These are phyloP conservation scores for Podarcis cretensis DNA, from an alignment of 2,113 vertebrate species.

Conservation along the genomic window DNA sequence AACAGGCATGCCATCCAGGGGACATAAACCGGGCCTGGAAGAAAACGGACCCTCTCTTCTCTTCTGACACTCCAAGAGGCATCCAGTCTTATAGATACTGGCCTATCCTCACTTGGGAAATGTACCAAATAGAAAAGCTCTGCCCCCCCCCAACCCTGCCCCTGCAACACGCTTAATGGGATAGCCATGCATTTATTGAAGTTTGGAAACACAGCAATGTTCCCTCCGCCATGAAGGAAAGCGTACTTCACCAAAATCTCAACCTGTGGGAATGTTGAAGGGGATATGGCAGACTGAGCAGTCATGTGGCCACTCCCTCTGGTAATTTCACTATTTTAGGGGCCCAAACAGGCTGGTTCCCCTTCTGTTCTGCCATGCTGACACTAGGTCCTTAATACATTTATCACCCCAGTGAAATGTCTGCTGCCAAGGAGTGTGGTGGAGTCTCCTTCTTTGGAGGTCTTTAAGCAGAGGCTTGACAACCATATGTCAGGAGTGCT, in stretches of 20 bases:
- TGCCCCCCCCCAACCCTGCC: not conserved
- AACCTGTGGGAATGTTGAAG: not conserved
- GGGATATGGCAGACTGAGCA: not conserved
- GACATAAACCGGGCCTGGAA: not conserved
- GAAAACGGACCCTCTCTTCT: not conserved
- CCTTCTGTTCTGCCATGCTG: not conserved
- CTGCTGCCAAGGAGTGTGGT: too few relatives aligned
- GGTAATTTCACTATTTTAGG: not conserved
- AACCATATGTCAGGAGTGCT: too few relatives aligned
- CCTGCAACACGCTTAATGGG: not conserved
- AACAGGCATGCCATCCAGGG: not conserved
- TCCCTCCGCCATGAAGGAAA: not conserved
- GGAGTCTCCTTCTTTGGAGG: too few relatives aligned
- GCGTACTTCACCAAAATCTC: not conserved
- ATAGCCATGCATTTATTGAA: not conserved
- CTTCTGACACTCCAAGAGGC: not conserved
- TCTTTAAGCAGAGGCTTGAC: too few relatives aligned
- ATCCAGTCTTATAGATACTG: not conserved
- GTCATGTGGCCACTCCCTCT: not conserved
- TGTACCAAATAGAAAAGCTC: not conserved
- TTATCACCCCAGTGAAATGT: rapidly evolving
- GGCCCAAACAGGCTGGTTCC: not conserved
- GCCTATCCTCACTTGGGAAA: not conserved
- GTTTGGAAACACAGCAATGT: not conserved
- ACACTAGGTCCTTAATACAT: not conserved